Base-by-base conservation (phyloP, 2,888 invertebrate genomes). In the Hofmannophila pseudospretella region DNA sequence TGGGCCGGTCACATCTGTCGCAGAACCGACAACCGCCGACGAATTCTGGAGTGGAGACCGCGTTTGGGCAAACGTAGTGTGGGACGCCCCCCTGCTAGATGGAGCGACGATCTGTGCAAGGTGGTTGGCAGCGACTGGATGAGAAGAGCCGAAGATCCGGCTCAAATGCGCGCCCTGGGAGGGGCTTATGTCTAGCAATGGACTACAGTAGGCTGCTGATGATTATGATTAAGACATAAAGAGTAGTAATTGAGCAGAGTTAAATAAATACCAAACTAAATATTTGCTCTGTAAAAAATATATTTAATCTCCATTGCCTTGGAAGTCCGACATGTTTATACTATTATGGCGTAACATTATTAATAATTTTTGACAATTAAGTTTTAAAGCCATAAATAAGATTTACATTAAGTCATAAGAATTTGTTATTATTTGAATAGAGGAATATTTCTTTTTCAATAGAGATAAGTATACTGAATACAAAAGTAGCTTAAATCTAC, bases 271-370 rank as follows among this genome's bases (percentile, higher is more conserved):
- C 14, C 10, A 32, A 19, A n/a, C 12, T 5, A 3, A 16, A 16
- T 16, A 16, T 53, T 64, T 68, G 55, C 68, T 47, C 61, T 69
- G 70, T 71, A 70, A 76, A 81, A 81, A 82, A 84, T 80, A 81
- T 78, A 79, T 82, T 84, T 80, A 79, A 70, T 77, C 65, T 73
- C 71, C 70, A 73, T 66, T 71, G 67, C 57, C 60, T 67, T 72
- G 67, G 68, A 70, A 69, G 60, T 75, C 64, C 72, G 54, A 71
- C 68, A 71, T 58, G 51, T 51, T 53, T 41, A 36, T 35, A 42
- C 51, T 55, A 58, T 59, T 54, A 58, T 64, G 60, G 64, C 58
- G 45, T 63, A 58, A 56, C 58, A 62, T 49, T 51, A 22, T 27
- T 32, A 37, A 16, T 22, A 30, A 16, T 46, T 59, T 65, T 60